These are phyloP conservation scores for Plectrocnemia conspersa DNA, from an alignment of 1,140 invertebrate species.

Conservation along the genomic window DNA sequence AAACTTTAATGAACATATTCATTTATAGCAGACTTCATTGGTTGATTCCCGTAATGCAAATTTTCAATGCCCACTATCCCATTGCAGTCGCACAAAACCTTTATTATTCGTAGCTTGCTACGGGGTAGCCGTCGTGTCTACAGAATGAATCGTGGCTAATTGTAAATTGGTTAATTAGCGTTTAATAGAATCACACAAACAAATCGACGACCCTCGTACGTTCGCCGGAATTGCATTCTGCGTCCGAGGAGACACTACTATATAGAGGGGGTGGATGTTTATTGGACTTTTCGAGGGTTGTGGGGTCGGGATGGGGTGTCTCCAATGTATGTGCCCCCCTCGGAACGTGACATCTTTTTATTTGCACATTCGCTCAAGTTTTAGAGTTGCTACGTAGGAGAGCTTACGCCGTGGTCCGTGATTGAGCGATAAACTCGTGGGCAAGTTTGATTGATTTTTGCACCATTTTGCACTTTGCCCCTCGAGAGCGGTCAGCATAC, in stretches of 20 bases:
- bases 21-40: no score
- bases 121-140: no score
- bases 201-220: constrained; percentile 1
- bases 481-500: background rate
- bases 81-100: no score
- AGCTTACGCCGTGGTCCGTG: constrained; percentile 22
- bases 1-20: no score
- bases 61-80: no score
- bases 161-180: constrained; percentile 24
- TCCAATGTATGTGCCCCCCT: background rate
- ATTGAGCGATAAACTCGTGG: constrained; percentile 29
- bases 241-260: constrained; percentile 1
- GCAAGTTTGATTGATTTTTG: constrained; percentile 31
- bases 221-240: constrained; percentile 5
- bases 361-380: constrained; percentile 28
- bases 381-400: constrained; percentile 16
- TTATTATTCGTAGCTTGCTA: no score
- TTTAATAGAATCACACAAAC: constrained; percentile 16
- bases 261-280: constrained; percentile 10
- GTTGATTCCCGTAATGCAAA: no score
- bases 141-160: background rate
- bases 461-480: background rate
- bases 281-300: constrained; percentile 5
- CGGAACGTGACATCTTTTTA: constrained; percentile 32
- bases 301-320: no score